Evolutionary conservation across 2,888 invertebrate genomes (phyloP), one percentile per base, ranked within the genome.

Genomic region (Pilophorus perplexus): DNA sequence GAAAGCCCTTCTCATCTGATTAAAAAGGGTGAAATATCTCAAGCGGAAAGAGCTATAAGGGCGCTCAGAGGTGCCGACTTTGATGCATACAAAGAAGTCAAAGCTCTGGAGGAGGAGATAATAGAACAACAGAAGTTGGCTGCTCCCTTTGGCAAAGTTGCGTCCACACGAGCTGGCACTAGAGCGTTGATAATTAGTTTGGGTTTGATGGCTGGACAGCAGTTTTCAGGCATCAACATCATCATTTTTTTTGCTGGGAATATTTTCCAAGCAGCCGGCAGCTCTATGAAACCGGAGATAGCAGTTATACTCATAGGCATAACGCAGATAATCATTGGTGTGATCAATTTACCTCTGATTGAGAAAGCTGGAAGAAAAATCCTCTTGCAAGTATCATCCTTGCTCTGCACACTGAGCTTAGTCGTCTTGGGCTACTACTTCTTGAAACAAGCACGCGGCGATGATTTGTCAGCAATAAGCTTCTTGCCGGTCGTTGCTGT

Each of bases 141-240:
- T 12, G 33, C 42, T 33, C 38, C 66, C 6, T 66, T 66, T 25
- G 20, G 55, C 22, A 16, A 66, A 48, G 57, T 44, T 6, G 44
- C 44, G n/a, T 79, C 81, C 0, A 83, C 82, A 70, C 82, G 80
- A 18, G 85, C 84, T 0, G 83, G 88, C 5, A 81, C 85, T 37
- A 85, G 82, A 75, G 91, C 92, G 0, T 79, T 93, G 64, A 76
- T 87, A 54, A 86, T 89, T 52, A 85, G 86, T 2, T 79, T 90
- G 25, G 85, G 89, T 14, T 83, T 91, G 67, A 90, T 94, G 87
- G 83, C 89, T 73, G 90, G 90, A 78, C 91, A 91, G 74, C 91
- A 92, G 76, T 82, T 87, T 74, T 88, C 88, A 67, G 92, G 91
- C 62, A 83, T 91, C 71, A 90, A 91, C 77, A 90, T 89, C 0